Base-by-base conservation (phyloP, 2,797 vertebrate genomes). In the Paguma larvata region DNA sequence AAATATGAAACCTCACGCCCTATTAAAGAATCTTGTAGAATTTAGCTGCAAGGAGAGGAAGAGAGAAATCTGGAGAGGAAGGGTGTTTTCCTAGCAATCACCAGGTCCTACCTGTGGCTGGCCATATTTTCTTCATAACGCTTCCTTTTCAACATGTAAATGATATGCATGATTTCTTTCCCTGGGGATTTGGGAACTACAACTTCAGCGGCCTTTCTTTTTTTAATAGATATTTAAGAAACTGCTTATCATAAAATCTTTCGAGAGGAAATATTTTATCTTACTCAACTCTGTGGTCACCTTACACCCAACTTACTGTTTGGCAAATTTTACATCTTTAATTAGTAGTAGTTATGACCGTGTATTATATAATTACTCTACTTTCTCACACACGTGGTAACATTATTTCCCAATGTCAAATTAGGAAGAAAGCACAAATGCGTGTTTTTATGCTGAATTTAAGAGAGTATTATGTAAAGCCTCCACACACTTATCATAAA, bases 161-260 rank as follows among this genome's bases (percentile, higher is more conserved):
- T 68, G 30, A 63, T 3, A 32, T 6, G 23, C 5, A 6, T 4
- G 5, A 7, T 68, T 86, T 30, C 44, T 48, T 87, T 70, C 16
- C n/a, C 38, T 5, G 23, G 0, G 19, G 32, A 72, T 78, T 56
- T 82, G 23, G 59, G 32, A 67, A 87, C n/a, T 34, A 68, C 2
- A 34, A 85, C 34, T 48, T 78, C 30, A 21, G 67, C 13, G 25
- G 27, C 63, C n/a, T 53, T 67, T 56, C 59, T n/a, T 21, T 85
- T 46, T 77, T 93, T n/a, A 92, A n/a, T 48, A 73, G 73, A 14
- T 41, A 44, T 46, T 91, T 63, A 44, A 41, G 80, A 87, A 95
- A 59, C 3, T n/a, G 13, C 48, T 85, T 75, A 53, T 27, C 38
- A 16, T 21, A 93, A 92, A 79, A 41, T 25, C 38, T 34, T 46